These are phyloP conservation scores for Sebastolobus alascanus DNA, from an alignment of 2,797 vertebrate genomes.

Conservation along the genomic window DNA sequence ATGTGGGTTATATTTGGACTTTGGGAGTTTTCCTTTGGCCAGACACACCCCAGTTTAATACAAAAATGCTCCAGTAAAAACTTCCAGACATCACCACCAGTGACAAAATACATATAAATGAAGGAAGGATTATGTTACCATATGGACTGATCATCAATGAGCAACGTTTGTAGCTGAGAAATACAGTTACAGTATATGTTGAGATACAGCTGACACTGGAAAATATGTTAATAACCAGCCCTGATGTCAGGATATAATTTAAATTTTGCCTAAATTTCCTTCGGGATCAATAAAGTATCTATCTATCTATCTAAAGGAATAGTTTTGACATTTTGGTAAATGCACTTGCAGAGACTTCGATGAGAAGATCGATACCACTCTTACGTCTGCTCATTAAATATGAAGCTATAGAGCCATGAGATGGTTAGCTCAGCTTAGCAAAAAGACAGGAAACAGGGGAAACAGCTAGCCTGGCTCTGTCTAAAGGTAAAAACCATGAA, in stretches of 20 bases:
- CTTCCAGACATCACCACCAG: slow-evolving; percentile 73
- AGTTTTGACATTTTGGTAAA: slow-evolving; percentile 10
- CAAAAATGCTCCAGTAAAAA: slow-evolving; percentile 73
- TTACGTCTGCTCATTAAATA: neutral
- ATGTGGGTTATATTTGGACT: slow-evolving; percentile 70
- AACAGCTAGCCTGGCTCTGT: neutral
- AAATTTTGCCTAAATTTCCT: too few species aligned
- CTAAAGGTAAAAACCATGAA: neutral
- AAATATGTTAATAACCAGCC: slow-evolving; percentile 32
- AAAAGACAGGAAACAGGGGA: neutral
- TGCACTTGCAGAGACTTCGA: neutral
- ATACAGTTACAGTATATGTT: neutral
- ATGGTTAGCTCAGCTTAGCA: neutral
- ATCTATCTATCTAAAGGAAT: neutral
- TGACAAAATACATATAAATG: slow-evolving; percentile 59
- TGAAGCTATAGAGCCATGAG: neutral
- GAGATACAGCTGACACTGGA: slow-evolving; percentile 28
- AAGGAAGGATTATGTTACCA: slow-evolving; percentile 28
- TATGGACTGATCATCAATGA: slow-evolving; percentile 39
- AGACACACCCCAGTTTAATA: slow-evolving; percentile 71
- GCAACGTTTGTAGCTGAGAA: slow-evolving; percentile 7
- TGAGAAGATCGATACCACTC: neutral
- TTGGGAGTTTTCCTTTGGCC: slow-evolving; percentile 63
- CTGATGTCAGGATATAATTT: slow-evolving; percentile 8
- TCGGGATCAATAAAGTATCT: too few species aligned